phyloP scores from a whole-genome alignment of 2,113 vertebrate species.

The Gallinago jamesoni region DNA sequence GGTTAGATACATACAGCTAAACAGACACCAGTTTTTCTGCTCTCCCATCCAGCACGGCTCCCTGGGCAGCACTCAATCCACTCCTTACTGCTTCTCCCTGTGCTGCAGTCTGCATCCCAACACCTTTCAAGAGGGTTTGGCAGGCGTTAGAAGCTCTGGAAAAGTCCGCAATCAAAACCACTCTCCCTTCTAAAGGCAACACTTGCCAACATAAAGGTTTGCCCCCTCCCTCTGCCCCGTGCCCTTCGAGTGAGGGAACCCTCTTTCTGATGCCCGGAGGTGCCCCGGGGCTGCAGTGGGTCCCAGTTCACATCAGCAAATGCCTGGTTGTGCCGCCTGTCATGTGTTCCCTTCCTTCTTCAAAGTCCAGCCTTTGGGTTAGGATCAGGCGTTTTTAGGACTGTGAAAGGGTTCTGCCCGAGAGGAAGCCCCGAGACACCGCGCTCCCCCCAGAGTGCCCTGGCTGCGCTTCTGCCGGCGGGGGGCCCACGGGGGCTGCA shows the following conservation, averaged over 20 bases:
- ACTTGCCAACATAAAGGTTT: not conserved
- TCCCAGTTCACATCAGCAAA: not conserved
- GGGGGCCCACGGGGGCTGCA: not conserved
- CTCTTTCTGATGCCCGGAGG: not conserved
- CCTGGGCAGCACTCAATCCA: not conserved
- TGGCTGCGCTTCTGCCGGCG: not conserved
- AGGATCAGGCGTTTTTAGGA: not conserved
- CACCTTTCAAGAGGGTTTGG: not conserved
- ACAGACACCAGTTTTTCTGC: not conserved
- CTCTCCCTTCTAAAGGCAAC: not conserved
- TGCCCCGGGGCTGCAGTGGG: not conserved
- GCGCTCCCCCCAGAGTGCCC: not conserved
- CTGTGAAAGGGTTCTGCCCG: not conserved
- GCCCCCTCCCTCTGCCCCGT: not conserved
- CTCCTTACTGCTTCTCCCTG: not conserved
- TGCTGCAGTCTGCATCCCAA: not conserved
- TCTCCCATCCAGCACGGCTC: not conserved
- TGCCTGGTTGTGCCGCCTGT: not conserved
- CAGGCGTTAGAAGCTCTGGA: not conserved
- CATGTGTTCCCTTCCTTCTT: not conserved
- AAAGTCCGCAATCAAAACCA: not conserved
- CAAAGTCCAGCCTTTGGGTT: not conserved
- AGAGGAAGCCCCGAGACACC: not conserved
- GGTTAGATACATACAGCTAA: not conserved
- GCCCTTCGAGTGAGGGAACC: not conserved